Evolutionary conservation across 1,140 invertebrate species (phyloP).

Genomic region (Cecropterus lyciades): DNA sequence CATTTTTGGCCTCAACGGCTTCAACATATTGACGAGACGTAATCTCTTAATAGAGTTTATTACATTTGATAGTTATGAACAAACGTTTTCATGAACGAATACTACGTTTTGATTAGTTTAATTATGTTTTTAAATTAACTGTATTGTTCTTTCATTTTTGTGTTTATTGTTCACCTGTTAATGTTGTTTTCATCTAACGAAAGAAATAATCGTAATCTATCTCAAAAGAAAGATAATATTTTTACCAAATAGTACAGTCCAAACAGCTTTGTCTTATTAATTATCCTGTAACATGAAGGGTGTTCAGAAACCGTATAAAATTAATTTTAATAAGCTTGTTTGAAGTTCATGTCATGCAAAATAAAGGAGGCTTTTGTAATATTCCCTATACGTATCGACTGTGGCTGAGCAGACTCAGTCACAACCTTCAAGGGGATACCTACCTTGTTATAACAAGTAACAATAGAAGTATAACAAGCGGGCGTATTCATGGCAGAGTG

Average conservation of each 20-base stretch:
- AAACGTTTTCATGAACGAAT: neutral
- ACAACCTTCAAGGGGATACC: conserved; percentile 35
- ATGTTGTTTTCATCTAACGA: no score
- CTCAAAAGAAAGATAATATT: no score
- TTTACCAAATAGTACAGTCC: no score
- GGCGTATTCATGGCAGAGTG: conserved; percentile 61
- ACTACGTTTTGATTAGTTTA: neutral
- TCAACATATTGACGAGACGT: neutral
- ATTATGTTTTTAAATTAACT: neutral
- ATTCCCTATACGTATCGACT: conserved; percentile 35
- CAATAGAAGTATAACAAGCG: conserved; percentile 53
- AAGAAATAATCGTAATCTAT: no score
- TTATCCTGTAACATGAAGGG: no score
- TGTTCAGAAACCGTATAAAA: conserved; percentile 8
- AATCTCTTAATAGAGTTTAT: conserved; percentile 21
- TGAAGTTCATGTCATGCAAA: conserved; percentile 31
- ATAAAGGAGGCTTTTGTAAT: conserved; percentile 28
- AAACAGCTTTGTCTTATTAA: no score
- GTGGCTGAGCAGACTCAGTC: conserved; percentile 26
- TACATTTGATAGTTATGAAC: neutral
- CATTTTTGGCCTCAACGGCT: conserved; percentile 23
- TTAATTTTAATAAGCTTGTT: conserved; percentile 28
- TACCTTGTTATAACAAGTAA: conserved; percentile 56
- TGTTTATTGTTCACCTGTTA: no score
- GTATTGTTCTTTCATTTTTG: no score